Base-by-base conservation (phyloP, 2,113 vertebrate species). In the Platysternon megacephalum region DNA sequence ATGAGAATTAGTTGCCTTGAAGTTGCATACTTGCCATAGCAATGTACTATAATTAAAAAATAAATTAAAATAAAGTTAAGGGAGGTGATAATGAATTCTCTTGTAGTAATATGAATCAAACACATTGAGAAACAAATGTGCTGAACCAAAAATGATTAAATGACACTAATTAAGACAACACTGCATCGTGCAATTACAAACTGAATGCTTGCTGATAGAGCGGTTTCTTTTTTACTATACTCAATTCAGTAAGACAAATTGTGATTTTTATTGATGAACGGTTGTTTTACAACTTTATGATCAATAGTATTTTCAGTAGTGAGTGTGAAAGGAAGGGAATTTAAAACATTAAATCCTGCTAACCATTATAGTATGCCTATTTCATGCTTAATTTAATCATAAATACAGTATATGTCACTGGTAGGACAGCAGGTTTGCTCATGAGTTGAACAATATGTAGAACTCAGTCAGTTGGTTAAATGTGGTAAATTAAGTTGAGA, bases 1-100 rank as follows among this genome's bases (percentile, higher is more conserved):
- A 39, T 88, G 49, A 89, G 93, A 80, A 29, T 91, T 79, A 95
- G 22, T 87, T 95, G 88, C 78, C 86, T 86, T 91, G 61, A 95
- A 84, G 76, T 93, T 96, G 26, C 21, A 85, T 80, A 53, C 86
- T 95, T 90, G 39, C 56, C 87, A 52, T 14, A 96, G 74, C 17
- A 93, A 91, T 61, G 85, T 88, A 39, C 55, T 93, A 44, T 95
- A 94, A 97, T 97, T 97, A 97, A 97, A 92, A 94, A 90, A 65
- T 96, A 91, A 97, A 97, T 95, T 96, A 93, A 87, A 93, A 80
- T 6, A 83, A 87, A 26, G 56, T 83, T 90, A 65, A 95, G 94
- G 91, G 88, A 92, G 82, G 83, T 91, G 85, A 89, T 91, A 90
- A 86, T 96, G 93, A 95, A 68, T 93, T 98, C 89, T 81, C 79